These are phyloP conservation scores for Desmodus rotundus DNA, from an alignment of 2,113 vertebrate genomes.

Conservation along the genomic window DNA sequence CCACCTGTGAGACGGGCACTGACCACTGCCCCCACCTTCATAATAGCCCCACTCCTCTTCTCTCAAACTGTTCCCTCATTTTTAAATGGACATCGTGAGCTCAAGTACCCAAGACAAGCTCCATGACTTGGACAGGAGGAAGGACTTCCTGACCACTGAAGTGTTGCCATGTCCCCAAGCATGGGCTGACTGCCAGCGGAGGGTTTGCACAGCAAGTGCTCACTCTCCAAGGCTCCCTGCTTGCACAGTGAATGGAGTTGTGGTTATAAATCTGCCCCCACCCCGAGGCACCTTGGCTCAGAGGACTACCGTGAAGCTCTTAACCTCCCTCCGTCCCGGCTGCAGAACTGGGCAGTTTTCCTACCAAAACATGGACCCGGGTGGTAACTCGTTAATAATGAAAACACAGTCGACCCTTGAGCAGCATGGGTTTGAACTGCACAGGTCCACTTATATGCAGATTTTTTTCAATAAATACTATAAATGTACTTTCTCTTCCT, in stretches of 20 bases:
- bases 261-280: background rate
- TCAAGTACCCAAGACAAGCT: background rate
- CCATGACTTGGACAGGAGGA: background rate
- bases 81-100: background rate
- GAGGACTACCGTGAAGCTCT: background rate
- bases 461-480: background rate
- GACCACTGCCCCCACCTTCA: background rate
- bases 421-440: background rate
- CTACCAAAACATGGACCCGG: background rate
- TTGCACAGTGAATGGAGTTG: background rate
- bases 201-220: background rate
- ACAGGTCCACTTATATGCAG: background rate
- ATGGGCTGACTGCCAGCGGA: background rate
- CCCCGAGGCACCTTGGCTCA: background rate
- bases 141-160: background rate
- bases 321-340: background rate
- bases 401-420: background rate
- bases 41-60: background rate
- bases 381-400: background rate
- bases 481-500: background rate
- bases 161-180: background rate
- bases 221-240: rapidly evolving
- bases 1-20: background rate
- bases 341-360: background rate
- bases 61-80: background rate